Evolutionary conservation across 2,797 vertebrate species (phyloP).

Genomic region (Agapornis canus): DNA sequence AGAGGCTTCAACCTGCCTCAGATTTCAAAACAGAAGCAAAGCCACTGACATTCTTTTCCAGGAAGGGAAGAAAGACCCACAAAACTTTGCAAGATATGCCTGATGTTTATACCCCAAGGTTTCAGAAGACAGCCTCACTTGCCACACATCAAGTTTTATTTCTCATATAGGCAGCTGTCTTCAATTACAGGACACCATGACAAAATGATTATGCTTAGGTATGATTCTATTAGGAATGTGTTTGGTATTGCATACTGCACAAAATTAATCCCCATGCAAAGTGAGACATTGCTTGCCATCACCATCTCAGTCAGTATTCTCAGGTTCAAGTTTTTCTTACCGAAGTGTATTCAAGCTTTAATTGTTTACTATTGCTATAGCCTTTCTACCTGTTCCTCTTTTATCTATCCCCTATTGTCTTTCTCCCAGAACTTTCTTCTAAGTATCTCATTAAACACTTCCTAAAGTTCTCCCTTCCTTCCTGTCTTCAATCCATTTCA

Average conservation of each 20-base stretch:
- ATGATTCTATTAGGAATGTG: neutral
- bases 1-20: neutral
- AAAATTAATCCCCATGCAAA: neutral
- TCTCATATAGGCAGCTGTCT: neutral
- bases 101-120: neutral
- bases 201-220: neutral
- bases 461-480: neutral
- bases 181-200: neutral
- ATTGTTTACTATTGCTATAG: neutral
- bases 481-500: neutral
- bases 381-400: neutral
- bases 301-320: neutral
- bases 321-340: neutral
- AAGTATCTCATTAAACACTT: neutral
- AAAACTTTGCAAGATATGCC: neutral
- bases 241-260: neutral
- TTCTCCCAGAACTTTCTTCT: neutral
- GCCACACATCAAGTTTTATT: neutral
- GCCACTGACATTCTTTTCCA: neutral
- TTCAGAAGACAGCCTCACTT: neutral
- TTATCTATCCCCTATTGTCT: neutral
- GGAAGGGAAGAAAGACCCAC: neutral
- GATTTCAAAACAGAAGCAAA: neutral
- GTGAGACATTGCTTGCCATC: neutral
- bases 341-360: neutral